phyloP scores from a whole-genome alignment of 2,888 invertebrate species.

The Morpho achilles region DNA sequence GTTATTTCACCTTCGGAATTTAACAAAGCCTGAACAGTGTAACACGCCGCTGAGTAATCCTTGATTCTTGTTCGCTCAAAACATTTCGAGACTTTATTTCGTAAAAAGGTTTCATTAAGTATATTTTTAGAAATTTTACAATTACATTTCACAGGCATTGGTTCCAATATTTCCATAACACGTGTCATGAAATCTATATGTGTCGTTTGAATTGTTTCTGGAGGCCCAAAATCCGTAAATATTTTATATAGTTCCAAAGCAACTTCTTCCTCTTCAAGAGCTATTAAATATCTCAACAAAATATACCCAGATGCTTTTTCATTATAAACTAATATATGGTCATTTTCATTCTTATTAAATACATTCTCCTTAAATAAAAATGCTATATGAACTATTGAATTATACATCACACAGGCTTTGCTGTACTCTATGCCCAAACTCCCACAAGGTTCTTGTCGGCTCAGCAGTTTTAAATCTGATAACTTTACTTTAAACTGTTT shows the following conservation, averaged over 20 bases:
- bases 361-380: background rate
- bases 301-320: constrained; percentile 8
- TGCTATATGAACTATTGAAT: background rate
- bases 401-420: background rate
- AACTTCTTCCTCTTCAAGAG: constrained; percentile 10
- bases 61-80: too few species aligned
- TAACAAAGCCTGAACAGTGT: constrained; percentile 3
- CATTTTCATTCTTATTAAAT: background rate
- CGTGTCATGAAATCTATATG: background rate
- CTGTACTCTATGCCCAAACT: background rate
- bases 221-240: constrained; percentile 22
- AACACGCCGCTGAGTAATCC: background rate
- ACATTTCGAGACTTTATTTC: background rate
- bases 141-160: constrained; percentile 2
- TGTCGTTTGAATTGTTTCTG: constrained; percentile 6
- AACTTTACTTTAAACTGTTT: too few species aligned
- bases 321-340: constrained; percentile 13
- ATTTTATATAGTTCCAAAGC: constrained; percentile 20
- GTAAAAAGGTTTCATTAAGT: background rate
- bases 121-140: background rate
- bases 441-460: too few species aligned
- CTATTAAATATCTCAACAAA: constrained; percentile 12
- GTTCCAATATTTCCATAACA: constrained; percentile 3
- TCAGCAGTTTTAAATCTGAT: too few species aligned
- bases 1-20: constrained; percentile 3